phyloP scores from a whole-genome alignment of 2,888 invertebrate genomes.

The Leptura quadrifasciata region DNA sequence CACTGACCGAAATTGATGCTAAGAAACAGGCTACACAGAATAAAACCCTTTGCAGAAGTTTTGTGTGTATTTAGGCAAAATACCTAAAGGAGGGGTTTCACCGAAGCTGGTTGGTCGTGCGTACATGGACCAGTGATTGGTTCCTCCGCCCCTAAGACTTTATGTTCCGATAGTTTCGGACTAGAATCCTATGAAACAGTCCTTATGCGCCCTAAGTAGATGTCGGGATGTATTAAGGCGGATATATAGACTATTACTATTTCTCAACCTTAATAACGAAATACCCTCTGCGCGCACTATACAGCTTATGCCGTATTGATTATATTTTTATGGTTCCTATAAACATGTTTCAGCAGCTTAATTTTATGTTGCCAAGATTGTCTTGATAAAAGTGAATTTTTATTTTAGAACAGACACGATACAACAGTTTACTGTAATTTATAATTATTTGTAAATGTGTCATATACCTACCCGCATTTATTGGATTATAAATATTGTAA shows the following conservation, averaged over 20 bases:
- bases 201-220: slow-evolving; percentile 72
- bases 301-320: slow-evolving; percentile 70
- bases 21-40: no score
- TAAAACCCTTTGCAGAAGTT: slow-evolving; percentile 1
- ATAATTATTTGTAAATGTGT: no score
- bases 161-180: slow-evolving; percentile 56
- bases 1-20: no score
- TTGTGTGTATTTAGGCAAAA: slow-evolving; percentile 48
- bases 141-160: slow-evolving; percentile 58
- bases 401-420: neutral
- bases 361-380: slow-evolving; percentile 60
- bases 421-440: neutral
- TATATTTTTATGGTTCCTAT: slow-evolving; percentile 69
- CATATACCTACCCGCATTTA: no score
- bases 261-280: slow-evolving; percentile 65
- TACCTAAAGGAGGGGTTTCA: slow-evolving; percentile 59
- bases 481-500: no score
- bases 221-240: slow-evolving; percentile 71
- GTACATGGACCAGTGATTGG: slow-evolving; percentile 70
- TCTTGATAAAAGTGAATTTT: slow-evolving; percentile 32
- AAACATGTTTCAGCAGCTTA: slow-evolving; percentile 68
- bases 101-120: slow-evolving; percentile 67
- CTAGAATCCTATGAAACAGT: slow-evolving; percentile 61
- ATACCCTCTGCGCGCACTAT: slow-evolving; percentile 58
- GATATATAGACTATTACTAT: slow-evolving; percentile 67